Percentiles rank a stretch among this genome's conserved stretches.
These are phyloP conservation scores for Arctopsyche grandis DNA, from an alignment of 1,140 invertebrate species.

Conservation along the genomic window DNA sequence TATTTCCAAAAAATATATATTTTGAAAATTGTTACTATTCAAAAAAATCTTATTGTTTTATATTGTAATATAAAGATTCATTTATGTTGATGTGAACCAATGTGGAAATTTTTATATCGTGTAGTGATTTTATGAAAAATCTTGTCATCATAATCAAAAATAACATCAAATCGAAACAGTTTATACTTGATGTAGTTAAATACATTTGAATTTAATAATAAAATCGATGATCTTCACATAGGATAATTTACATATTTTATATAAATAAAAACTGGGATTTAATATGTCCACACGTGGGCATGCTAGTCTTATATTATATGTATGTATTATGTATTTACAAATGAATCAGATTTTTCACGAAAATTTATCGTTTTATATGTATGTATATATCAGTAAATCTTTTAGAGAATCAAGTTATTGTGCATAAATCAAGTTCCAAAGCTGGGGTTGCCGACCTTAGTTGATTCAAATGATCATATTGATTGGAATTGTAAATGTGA, in stretches of 20 bases:
- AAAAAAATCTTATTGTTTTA: too few relatives aligned
- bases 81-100: not conserved
- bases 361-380: not conserved
- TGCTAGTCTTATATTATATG: conserved; percentile 6
- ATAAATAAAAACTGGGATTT: not conserved
- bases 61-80: not conserved
- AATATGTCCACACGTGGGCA: not conserved
- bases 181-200: too few relatives aligned
- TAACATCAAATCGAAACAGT: not conserved
- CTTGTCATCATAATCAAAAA: not conserved
- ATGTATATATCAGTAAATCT: not conserved
- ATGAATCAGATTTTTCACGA: conserved; percentile 1
- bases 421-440: not conserved
- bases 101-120: not conserved
- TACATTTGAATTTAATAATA: too few relatives aligned
- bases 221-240: not conserved
- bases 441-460: not conserved
- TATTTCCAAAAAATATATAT: not conserved
- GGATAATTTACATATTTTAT: not conserved
- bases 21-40: too few relatives aligned
- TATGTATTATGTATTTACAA: not conserved
- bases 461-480: not conserved
- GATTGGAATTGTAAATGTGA: not conserved
- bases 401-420: too few relatives aligned
- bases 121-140: not conserved